Evolutionary conservation across 2,113 vertebrate genomes (phyloP).

Genomic region (Eurypyga helias): DNA sequence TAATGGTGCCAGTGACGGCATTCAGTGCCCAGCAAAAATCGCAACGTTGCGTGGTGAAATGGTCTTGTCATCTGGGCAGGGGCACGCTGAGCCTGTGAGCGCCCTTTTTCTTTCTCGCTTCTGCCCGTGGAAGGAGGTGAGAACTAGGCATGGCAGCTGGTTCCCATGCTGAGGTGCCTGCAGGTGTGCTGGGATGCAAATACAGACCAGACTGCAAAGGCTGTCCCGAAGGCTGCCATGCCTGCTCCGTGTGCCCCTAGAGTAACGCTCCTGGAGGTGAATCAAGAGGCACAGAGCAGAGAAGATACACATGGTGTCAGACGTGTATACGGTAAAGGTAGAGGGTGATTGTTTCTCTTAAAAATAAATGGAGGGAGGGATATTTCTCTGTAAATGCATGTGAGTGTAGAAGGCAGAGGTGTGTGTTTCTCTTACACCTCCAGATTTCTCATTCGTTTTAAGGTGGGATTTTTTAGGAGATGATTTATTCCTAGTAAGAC

Average conservation of each 20-base stretch:
- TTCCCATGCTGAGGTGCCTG: not conserved
- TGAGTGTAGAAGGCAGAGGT: not conserved
- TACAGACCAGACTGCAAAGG: not conserved
- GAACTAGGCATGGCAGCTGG: not conserved
- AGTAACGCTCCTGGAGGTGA: not conserved
- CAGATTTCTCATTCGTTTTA: not conserved
- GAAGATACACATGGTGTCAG: not conserved
- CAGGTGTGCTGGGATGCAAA: not conserved
- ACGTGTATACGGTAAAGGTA: not conserved
- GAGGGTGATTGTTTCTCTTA: not conserved
- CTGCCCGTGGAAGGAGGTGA: not conserved
- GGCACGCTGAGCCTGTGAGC: fast-evolving
- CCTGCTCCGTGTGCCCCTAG: not conserved
- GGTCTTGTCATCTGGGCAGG: not conserved
- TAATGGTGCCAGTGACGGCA: not conserved
- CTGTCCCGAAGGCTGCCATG: not conserved
- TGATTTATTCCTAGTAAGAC: not conserved
- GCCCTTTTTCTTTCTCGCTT: not conserved
- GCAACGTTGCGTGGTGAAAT: not conserved
- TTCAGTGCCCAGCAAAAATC: not conserved
- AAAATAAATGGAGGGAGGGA: not conserved
- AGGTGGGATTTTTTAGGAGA: not conserved
- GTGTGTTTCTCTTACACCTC: not conserved
- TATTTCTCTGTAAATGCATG: not conserved
- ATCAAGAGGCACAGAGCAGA: not conserved